phyloP scores from a whole-genome alignment of 1,140 invertebrate genomes.

The Mamestra configurata region DNA sequence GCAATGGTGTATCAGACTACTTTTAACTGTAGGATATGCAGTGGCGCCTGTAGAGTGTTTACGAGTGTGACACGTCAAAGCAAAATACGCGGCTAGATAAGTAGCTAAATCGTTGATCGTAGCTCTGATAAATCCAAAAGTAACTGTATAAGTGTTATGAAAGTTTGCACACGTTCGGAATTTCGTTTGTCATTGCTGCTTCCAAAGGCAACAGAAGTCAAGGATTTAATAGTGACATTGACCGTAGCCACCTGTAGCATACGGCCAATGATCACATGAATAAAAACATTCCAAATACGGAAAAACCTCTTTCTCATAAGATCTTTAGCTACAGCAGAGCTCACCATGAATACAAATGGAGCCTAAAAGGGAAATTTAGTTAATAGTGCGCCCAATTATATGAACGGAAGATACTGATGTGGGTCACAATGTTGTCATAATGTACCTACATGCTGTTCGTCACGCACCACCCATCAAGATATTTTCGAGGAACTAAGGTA shows the following conservation, averaged over 20 bases:
- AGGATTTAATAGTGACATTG: not conserved
- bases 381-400: constrained; percentile 36
- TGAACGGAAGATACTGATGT: not conserved
- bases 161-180: not conserved
- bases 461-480: not conserved
- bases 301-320: constrained; percentile 9
- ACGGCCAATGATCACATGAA: constrained; percentile 2
- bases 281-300: constrained; percentile 12
- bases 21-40: no score
- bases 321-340: not conserved
- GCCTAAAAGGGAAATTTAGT: constrained; percentile 1
- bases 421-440: not conserved
- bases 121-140: no score
- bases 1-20: no score
- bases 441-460: not conserved
- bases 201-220: not conserved
- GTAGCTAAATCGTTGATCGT: no score
- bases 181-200: not conserved
- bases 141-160: no score
- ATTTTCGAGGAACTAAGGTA: no score
- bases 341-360: constrained; percentile 39
- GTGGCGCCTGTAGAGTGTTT: no score
- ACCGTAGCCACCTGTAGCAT: not conserved
- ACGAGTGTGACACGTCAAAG: no score
- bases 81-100: no score